Evolutionary conservation across 2,888 invertebrate genomes (phyloP).

Genomic region (Clitarchus hookeri): DNA sequence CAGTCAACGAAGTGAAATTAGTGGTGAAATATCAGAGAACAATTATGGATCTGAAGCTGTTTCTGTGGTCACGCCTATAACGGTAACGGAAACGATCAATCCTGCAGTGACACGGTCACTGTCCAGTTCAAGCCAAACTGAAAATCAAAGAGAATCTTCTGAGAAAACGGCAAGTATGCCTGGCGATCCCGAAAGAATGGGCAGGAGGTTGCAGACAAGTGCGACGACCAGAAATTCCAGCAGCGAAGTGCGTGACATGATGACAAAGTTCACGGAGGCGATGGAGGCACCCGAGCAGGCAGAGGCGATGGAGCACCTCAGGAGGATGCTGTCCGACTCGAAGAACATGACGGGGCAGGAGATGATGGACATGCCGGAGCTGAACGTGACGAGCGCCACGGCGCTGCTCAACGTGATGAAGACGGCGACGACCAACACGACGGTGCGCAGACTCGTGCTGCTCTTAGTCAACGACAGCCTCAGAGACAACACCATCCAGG

Average conservation of each 20-base stretch:
- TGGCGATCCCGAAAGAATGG: neutral
- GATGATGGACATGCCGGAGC: slow-evolving; percentile 74
- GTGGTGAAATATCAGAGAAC: neutral
- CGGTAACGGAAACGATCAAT: neutral
- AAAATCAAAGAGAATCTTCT: neutral
- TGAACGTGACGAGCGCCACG: slow-evolving; percentile 74
- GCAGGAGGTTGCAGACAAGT: neutral
- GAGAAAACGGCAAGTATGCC: neutral
- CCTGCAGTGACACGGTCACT: neutral
- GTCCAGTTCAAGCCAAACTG: neutral
- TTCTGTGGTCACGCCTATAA: neutral
- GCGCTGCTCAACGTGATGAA: slow-evolving; percentile 81
- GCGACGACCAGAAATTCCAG: neutral
- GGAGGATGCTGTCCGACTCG: slow-evolving; percentile 22
- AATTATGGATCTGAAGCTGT: neutral
- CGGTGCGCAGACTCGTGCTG: slow-evolving; percentile 73
- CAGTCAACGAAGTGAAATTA: neutral
- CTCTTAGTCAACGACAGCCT: slow-evolving; percentile 74
- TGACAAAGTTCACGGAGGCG: neutral
- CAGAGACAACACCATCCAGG: slow-evolving; percentile 71
- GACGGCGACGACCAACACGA: slow-evolving; percentile 47
- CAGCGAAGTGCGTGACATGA: slow-evolving; percentile 3
- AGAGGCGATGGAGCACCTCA: slow-evolving; percentile 29
- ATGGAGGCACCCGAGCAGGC: slow-evolving; percentile 28
- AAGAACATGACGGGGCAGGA: slow-evolving; percentile 52